A percentile compares a stretch with the other conserved stretches of the same genome.
These are phyloP conservation scores for Coendou prehensilis DNA, from an alignment of 2,797 vertebrate genomes.

Conservation along the genomic window DNA sequence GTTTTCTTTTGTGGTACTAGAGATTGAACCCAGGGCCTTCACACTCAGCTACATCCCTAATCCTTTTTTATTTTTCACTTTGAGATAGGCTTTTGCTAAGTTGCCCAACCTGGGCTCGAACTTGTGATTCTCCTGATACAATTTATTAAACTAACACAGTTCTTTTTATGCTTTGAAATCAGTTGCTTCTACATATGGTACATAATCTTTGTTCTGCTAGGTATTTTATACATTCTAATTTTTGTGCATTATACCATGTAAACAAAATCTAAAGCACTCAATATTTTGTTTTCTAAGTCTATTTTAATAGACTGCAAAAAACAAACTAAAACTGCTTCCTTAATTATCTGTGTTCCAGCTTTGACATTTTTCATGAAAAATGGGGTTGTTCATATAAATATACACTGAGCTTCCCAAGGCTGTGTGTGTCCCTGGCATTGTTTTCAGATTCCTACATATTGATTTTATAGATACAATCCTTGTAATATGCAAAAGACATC, in stretches of 20 bases:
- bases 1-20: background rate
- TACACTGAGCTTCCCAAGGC: background rate
- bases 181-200: background rate
- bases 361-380: background rate
- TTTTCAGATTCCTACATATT: background rate
- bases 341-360: background rate
- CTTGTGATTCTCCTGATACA: background rate
- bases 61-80: background rate
- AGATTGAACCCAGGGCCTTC: background rate
- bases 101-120: background rate
- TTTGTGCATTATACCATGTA: background rate
- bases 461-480: background rate
- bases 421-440: background rate
- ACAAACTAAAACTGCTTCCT: background rate
- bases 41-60: background rate
- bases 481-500: background rate
- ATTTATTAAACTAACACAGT: background rate
- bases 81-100: background rate
- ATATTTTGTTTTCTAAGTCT: conserved; percentile 10
- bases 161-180: background rate
- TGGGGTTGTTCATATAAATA: background rate
- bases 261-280: background rate
- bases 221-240: background rate
- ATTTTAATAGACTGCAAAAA: background rate
- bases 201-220: background rate